A percentile compares a stretch with the other conserved stretches of the same genome.
phyloP scores from a whole-genome alignment of 2,113 vertebrate genomes.

The Pachyramphus minor region DNA sequence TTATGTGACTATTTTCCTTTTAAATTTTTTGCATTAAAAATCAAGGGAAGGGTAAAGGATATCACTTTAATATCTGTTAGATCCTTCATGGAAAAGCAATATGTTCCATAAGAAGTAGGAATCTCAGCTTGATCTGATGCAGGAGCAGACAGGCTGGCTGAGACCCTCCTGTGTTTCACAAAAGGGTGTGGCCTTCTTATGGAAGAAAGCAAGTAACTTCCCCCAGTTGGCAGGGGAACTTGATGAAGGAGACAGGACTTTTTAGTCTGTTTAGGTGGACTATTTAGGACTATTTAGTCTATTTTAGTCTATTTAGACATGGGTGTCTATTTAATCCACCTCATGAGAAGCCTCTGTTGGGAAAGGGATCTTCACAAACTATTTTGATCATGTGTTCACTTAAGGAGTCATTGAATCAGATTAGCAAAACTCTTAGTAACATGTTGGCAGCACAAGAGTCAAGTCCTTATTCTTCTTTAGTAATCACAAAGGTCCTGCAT shows the following conservation, averaged over 20 bases:
- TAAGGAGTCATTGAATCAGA: background rate
- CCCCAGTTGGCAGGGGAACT: background rate
- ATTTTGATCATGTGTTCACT: background rate
- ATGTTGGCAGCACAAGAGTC: background rate
- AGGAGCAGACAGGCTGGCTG: background rate
- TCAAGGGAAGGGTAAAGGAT: background rate
- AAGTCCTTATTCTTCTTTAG: background rate
- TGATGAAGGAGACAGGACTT: background rate
- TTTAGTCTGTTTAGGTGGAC: no score
- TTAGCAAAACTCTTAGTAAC: background rate
- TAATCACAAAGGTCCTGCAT: background rate
- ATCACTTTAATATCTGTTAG: background rate
- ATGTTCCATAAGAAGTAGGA: background rate
- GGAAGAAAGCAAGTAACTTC: background rate
- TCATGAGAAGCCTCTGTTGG: background rate
- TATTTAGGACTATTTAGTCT: no score
- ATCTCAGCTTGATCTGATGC: background rate
- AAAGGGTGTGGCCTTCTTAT: background rate
- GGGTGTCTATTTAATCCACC: background rate
- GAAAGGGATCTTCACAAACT: background rate
- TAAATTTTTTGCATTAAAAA: slow-evolving; percentile 6
- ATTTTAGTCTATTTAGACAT: no score
- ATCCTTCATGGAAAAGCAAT: background rate
- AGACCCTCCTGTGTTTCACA: background rate
- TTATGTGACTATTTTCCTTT: slow-evolving; percentile 1